Conservation (phyloP, 2,113 vertebrate species). For the Brachypteracias leptosomus region DNA sequence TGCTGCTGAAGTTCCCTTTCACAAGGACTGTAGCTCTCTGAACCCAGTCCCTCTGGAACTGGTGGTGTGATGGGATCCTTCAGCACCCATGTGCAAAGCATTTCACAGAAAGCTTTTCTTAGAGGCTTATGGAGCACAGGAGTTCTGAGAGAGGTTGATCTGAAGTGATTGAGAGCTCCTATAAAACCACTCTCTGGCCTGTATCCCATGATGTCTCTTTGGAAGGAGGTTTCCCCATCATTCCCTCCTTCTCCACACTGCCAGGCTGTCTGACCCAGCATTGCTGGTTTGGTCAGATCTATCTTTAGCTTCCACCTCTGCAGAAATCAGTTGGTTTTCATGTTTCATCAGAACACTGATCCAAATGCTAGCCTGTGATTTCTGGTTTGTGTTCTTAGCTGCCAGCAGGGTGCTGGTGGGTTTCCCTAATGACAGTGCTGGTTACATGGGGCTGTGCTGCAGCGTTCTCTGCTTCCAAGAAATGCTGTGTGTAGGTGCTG, state of each 20-base stretch:
- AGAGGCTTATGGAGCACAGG: neutral
- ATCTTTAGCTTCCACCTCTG: neutral
- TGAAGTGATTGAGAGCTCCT: neutral
- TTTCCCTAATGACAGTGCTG: conserved; percentile 1
- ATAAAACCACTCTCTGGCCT: neutral
- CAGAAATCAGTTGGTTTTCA: neutral
- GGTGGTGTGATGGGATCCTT: neutral
- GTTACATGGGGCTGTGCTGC: neutral
- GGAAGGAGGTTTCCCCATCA: neutral
- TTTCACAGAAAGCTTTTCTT: neutral
- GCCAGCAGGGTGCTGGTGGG: neutral
- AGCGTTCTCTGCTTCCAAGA: neutral
- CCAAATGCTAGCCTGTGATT: conserved; percentile 12
- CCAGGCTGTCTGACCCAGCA: neutral
- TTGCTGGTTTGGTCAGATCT: conserved; percentile 19
- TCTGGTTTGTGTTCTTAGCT: conserved; percentile 5
- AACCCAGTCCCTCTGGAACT: neutral
- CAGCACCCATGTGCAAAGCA: neutral
- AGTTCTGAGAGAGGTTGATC: neutral
- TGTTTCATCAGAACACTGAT: neutral
- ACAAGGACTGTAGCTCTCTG: neutral
- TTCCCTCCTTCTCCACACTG: neutral
- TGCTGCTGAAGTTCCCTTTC: neutral
- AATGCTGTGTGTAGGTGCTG: neutral
- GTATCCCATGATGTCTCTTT: neutral